phyloP scores from a whole-genome alignment of 2,797 vertebrate species.

The Hirundo rustica region DNA sequence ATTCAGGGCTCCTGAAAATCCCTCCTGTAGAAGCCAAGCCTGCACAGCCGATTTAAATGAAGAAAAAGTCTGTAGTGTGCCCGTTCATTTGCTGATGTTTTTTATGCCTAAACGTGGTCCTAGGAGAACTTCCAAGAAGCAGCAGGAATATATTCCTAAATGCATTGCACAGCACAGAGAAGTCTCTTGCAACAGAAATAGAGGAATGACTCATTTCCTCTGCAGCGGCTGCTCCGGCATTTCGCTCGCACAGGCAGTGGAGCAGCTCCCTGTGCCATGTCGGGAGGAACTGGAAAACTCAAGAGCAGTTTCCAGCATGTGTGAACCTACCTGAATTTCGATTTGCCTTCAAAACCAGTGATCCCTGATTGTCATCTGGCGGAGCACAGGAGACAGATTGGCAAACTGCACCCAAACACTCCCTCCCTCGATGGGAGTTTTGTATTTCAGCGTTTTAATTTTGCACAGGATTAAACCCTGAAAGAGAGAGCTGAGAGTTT shows the following conservation, averaged over 20 bases:
- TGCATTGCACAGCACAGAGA: background rate
- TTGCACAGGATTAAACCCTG: background rate
- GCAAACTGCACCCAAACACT: background rate
- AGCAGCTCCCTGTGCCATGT: background rate
- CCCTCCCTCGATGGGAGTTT: background rate
- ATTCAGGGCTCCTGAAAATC: background rate
- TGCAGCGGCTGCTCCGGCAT: constrained; percentile 7
- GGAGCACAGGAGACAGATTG: background rate
- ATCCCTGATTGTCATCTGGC: background rate
- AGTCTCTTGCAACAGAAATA: constrained; percentile 34
- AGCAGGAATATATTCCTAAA: background rate
- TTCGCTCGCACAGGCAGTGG: background rate
- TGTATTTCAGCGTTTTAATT: background rate
- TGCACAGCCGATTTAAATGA: background rate
- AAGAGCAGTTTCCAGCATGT: background rate
- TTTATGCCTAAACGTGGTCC: background rate
- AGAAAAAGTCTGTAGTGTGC: background rate
- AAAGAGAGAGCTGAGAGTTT: background rate
- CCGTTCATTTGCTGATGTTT: background rate
- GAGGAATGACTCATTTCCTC: constrained; percentile 68
- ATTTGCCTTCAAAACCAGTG: background rate
- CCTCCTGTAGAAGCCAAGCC: background rate
- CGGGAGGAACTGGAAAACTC: background rate
- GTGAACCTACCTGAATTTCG: background rate
- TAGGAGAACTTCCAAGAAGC: background rate